These are phyloP conservation scores for Danaus chrysippus DNA, from an alignment of 2,888 invertebrate species.

Conservation along the genomic window DNA sequence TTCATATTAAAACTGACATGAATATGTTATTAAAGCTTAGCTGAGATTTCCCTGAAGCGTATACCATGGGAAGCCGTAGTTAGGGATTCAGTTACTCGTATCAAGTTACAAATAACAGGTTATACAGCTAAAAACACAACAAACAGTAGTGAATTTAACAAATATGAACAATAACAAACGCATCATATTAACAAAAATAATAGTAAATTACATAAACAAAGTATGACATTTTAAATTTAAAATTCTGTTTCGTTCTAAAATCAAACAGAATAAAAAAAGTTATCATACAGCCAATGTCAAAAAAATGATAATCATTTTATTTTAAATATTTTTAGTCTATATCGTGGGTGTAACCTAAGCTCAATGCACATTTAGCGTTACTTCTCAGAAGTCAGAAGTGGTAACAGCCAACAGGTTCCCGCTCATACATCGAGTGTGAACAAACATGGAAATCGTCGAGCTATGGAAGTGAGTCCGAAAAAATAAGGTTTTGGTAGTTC, in stretches of 20 bases:
- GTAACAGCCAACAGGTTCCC: conserved; percentile 14
- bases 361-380: conserved; percentile 4
- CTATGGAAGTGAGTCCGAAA: too few relatives aligned
- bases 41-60: conserved; percentile 23
- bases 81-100: conserved; percentile 14
- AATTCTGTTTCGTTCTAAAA: too few relatives aligned
- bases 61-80: conserved; percentile 22
- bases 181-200: too few relatives aligned
- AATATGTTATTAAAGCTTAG: conserved; percentile 21
- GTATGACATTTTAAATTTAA: too few relatives aligned
- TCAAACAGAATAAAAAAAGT: too few relatives aligned
- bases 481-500: too few relatives aligned
- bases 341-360: not conserved
- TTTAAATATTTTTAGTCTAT: not conserved
- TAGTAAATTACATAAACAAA: too few relatives aligned
- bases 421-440: not conserved
- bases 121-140: not conserved
- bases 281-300: too few relatives aligned
- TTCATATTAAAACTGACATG: conserved; percentile 5
- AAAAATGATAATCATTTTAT: too few relatives aligned
- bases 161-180: too few relatives aligned
- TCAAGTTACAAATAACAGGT: not conserved
- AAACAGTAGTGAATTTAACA: too few relatives aligned
- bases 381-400: conserved; percentile 15
- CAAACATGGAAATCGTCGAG: not conserved